Evolutionary conservation across 2,113 vertebrate genomes (phyloP).

Genomic region (Fukomys damarensis): DNA sequence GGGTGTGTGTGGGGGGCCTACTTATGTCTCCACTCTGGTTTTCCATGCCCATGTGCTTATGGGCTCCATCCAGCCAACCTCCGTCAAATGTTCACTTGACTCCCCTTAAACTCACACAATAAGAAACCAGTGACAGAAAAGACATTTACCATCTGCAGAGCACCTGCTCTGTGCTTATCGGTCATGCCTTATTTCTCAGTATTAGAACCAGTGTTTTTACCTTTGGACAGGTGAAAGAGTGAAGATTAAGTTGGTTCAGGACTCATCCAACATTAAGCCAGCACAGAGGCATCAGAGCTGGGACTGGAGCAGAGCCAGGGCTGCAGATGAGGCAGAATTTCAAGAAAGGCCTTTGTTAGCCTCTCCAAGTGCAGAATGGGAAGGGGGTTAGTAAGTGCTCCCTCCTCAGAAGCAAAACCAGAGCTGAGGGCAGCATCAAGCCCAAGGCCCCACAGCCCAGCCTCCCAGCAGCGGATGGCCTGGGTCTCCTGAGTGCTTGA

Average conservation of each 20-base stretch:
- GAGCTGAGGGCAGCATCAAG: neutral
- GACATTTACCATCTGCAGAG: rapidly evolving
- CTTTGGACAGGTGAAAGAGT: neutral
- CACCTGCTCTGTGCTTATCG: neutral
- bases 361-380: neutral
- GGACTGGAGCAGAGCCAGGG: rapidly evolving
- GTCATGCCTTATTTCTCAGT: neutral
- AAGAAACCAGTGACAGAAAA: neutral
- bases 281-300: neutral
- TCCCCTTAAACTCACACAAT: neutral
- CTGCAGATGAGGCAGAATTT: neutral
- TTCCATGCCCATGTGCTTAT: neutral
- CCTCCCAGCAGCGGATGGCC: rapidly evolving
- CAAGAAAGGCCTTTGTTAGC: neutral
- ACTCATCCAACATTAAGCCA: neutral
- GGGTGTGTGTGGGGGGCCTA: neutral
- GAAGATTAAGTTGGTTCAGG: neutral
- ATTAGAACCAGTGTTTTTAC: neutral
- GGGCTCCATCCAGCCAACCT: neutral
- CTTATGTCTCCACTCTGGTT: neutral
- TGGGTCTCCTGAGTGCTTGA: neutral
- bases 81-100: neutral
- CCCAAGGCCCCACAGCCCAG: neutral
- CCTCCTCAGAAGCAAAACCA: neutral
- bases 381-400: neutral